Conservation (phyloP, 2,797 vertebrate species). For the Micrastur ruficollis region DNA sequence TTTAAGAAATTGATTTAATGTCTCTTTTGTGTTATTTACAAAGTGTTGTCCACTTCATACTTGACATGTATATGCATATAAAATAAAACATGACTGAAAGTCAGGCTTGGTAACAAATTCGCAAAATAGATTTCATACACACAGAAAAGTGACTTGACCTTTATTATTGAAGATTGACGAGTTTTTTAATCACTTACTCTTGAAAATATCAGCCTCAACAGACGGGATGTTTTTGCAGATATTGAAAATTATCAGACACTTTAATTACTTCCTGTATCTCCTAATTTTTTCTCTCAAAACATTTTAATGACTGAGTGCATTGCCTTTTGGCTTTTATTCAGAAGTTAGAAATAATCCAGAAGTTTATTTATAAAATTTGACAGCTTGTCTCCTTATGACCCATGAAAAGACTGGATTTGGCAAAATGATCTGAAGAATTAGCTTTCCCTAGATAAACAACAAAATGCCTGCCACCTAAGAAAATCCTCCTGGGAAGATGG, state of each 20-base stretch:
- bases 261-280: slow-evolving; percentile 19
- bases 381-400: not conserved
- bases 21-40: not conserved
- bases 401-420: not conserved
- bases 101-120: not conserved
- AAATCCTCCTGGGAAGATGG: not conserved
- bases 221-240: not conserved
- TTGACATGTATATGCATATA: not conserved
- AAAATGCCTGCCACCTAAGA: not conserved
- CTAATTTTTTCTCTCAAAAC: not conserved
- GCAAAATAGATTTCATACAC: not conserved
- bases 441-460: not conserved
- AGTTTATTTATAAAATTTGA: slow-evolving; percentile 30
- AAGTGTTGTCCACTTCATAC: not conserved
- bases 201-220: not conserved
- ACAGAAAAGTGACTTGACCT: not conserved
- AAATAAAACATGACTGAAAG: not conserved
- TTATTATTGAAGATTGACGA: not conserved
- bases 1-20: not conserved
- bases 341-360: slow-evolving; percentile 38
- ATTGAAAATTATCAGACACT: not conserved
- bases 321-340: slow-evolving; percentile 19
- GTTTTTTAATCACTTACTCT: not conserved
- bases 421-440: slow-evolving; percentile 7
- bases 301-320: not conserved